Conservation (phyloP, 2,888 invertebrate genomes). For the Lordiphosa fenestrarum region DNA sequence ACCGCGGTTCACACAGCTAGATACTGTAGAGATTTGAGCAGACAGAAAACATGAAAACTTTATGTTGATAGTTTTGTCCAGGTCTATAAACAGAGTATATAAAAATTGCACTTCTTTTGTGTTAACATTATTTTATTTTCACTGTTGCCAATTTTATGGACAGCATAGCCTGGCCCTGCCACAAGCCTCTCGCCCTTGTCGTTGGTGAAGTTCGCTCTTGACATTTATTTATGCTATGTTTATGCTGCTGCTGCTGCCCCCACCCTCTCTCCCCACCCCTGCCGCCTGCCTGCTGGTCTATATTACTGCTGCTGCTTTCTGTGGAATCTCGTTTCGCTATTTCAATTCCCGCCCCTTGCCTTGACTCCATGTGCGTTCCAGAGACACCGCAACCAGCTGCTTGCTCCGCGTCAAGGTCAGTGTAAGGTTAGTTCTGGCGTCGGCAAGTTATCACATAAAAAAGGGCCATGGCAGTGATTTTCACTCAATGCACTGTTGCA, state of each 20-base stretch:
- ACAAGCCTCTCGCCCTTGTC: conserved; percentile 47
- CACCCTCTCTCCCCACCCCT: neutral
- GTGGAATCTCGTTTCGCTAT: conserved; percentile 62
- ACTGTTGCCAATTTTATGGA: conserved; percentile 10
- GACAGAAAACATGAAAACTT: neutral
- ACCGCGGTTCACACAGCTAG: conserved; percentile 45
- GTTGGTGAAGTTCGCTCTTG: conserved; percentile 41
- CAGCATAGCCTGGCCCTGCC: conserved; percentile 50
- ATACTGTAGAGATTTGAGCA: neutral
- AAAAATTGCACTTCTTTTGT: no score
- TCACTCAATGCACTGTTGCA: conserved; percentile 4
- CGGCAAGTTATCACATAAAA: conserved; percentile 1
- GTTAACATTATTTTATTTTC: neutral
- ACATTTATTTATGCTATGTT: conserved; percentile 28
- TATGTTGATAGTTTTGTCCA: neutral
- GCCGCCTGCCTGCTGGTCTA: conserved; percentile 39
- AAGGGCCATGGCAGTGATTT: conserved; percentile 69
- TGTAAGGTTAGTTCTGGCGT: conserved; percentile 67
- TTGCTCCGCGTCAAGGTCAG: conserved; percentile 69
- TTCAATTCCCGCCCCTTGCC: conserved; percentile 34
- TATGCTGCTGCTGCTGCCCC: conserved; percentile 33
- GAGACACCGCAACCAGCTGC: conserved; percentile 35
- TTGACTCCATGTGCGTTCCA: conserved; percentile 27
- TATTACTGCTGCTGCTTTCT: conserved; percentile 38
- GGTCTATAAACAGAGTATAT: no score